phyloP scores from a whole-genome alignment of 2,888 invertebrate species.

The Orthonevra nobilis region DNA sequence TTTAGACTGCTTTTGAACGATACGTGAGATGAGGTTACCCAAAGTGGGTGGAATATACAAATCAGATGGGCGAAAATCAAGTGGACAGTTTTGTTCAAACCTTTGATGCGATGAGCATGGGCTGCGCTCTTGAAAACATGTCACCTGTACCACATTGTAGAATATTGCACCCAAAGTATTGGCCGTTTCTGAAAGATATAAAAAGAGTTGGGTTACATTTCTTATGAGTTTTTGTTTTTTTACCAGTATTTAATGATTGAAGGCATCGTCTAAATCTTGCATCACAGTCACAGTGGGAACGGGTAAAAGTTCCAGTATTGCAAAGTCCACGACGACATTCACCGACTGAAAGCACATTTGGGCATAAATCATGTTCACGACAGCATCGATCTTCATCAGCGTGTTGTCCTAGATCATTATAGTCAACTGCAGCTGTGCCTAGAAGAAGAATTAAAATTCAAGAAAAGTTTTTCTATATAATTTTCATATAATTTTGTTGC shows the following conservation, averaged over 20 bases:
- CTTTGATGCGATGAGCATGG: slow-evolving; percentile 85
- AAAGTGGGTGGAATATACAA: slow-evolving; percentile 77
- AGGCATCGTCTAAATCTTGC: slow-evolving; percentile 86
- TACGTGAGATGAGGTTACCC: slow-evolving; percentile 73
- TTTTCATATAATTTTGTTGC: no score
- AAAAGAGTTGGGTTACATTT: not conserved
- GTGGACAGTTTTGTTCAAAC: slow-evolving; percentile 80
- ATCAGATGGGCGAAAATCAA: slow-evolving; percentile 76
- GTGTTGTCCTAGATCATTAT: slow-evolving; percentile 85
- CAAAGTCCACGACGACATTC: slow-evolving; percentile 85
- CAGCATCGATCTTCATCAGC: slow-evolving; percentile 86
- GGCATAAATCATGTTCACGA: slow-evolving; percentile 87
- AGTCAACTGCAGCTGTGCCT: slow-evolving; percentile 83
- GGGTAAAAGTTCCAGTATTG: slow-evolving; percentile 85
- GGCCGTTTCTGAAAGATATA: slow-evolving; percentile 82
- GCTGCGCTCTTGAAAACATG: slow-evolving; percentile 85
- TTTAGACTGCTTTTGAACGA: slow-evolving; percentile 75
- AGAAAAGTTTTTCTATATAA: no score
- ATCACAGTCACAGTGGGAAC: slow-evolving; percentile 89
- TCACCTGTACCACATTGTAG: slow-evolving; percentile 88
- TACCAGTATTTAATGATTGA: slow-evolving; percentile 83
- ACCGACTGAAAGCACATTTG: slow-evolving; percentile 82
- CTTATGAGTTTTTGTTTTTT: no score
- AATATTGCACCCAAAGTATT: slow-evolving; percentile 87
- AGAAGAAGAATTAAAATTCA: not conserved